phyloP scores from a whole-genome alignment of 2,888 invertebrate species.

The Brenthis daphne region DNA sequence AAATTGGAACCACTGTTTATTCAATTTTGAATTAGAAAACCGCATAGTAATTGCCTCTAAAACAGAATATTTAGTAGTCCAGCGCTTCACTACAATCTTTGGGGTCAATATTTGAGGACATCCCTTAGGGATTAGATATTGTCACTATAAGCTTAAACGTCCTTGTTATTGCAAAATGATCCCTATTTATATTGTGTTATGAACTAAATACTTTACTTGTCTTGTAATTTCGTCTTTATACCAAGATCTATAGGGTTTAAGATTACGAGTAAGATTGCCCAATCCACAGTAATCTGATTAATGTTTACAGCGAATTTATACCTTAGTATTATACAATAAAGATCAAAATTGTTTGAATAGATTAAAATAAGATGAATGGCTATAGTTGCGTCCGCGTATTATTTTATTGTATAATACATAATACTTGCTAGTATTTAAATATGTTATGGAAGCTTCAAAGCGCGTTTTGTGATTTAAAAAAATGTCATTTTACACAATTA shows the following conservation, averaged over 20 bases:
- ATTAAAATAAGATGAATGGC: too few relatives aligned
- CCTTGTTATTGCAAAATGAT: background rate
- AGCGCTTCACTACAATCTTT: background rate
- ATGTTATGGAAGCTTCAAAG: too few relatives aligned
- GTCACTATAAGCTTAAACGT: background rate
- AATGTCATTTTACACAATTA: too few relatives aligned
- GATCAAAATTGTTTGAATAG: too few relatives aligned
- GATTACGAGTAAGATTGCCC: background rate
- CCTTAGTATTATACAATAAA: background rate
- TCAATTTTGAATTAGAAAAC: too few relatives aligned
- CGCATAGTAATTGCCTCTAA: background rate
- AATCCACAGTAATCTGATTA: background rate
- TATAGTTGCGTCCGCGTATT: too few relatives aligned
- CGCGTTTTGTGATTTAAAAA: too few relatives aligned
- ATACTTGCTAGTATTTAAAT: too few relatives aligned
- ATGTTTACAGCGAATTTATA: background rate
- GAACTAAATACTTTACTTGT: background rate
- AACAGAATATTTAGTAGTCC: background rate
- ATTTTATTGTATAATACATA: too few relatives aligned
- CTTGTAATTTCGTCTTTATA: conserved; percentile 7
- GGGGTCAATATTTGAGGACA: conserved; percentile 5
- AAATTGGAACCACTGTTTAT: too few relatives aligned
- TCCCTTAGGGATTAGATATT: background rate
- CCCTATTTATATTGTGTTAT: background rate
- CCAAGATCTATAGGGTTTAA: conserved; percentile 3